phyloP scores from a whole-genome alignment of 1,140 invertebrate genomes.

The Pachypeltis micranthus region DNA sequence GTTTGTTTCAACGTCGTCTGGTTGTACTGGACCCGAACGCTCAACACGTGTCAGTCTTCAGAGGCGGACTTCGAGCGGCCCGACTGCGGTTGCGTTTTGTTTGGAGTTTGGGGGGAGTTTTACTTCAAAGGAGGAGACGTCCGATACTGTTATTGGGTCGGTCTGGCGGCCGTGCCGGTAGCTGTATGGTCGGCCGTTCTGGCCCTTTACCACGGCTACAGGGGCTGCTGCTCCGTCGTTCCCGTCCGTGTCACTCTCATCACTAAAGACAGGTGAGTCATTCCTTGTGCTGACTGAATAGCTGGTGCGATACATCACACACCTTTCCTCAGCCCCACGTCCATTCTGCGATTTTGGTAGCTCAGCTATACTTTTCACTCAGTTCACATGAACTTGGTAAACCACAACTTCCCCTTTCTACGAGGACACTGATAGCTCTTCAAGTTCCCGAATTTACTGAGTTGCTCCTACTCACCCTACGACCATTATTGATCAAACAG shows the following conservation, averaged over 20 bases:
- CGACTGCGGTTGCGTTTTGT: constrained; percentile 54
- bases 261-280: constrained; percentile 8
- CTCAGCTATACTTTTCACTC: too few relatives aligned
- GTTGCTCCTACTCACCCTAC: too few relatives aligned
- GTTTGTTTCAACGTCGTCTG: constrained; percentile 34
- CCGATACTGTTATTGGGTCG: constrained; percentile 46
- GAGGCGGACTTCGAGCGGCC: constrained; percentile 37
- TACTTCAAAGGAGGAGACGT: constrained; percentile 52
- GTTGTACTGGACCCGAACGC: constrained; percentile 49
- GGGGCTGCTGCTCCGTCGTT: background rate
- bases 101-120: constrained; percentile 41
- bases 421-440: too few relatives aligned
- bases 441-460: too few relatives aligned
- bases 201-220: constrained; percentile 42
- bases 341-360: too few relatives aligned
- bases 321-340: too few relatives aligned
- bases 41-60: constrained; percentile 42
- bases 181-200: constrained; percentile 43
- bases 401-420: too few relatives aligned
- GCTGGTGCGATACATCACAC: too few relatives aligned
- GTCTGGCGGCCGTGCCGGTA: constrained; percentile 44
- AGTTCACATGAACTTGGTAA: too few relatives aligned
- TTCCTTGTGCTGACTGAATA: background rate
- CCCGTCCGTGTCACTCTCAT: background rate
- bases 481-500: too few relatives aligned